Base-by-base conservation (phyloP, 1,140 invertebrate species). In the Drosophila biarmipes region DNA sequence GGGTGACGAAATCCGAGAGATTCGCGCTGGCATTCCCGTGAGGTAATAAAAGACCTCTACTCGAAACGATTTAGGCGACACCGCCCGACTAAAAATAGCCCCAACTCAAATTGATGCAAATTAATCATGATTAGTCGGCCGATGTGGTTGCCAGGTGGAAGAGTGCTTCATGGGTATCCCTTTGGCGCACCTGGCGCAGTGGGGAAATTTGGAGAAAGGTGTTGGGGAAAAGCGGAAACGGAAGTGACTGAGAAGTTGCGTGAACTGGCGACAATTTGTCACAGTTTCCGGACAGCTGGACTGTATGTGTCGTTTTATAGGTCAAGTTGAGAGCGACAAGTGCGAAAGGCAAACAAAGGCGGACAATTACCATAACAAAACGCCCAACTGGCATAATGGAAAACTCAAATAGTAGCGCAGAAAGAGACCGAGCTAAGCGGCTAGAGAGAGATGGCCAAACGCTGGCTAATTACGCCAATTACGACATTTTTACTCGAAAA, bases 91-190 rank as follows among this genome's bases (percentile, higher is more conserved):
- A 87, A 79, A 87, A 76, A 89, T 89, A 87, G 71, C 66, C 43
- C 42, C 17, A 29, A 15, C 66, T 54, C 64, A 87, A 87, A 87
- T 87, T 87, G 82, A 89, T 68, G 84, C 84, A 87, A 87, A 89
- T 87, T 87, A 89, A 87, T 87, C 82, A 87, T 87, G 82, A 87
- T 87, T 87, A 87, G 75, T 54, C 52, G 48, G 56, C 49, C 59
- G 48, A 12, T 61, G 42, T 49, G 48, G 51, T 58, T 74, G 51
- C 55, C 53, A 52, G 49, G 62, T 53, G 56, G 54, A 67, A 55
- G 49, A 31, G 48, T 68, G 63, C 43, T 37, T 17, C 67, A 40
- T 15, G 68, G 49, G 46, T 68, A 37, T 61, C 35, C 40, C 53
- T 46, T 27, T 27, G n/a, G 11, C 49, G 27, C 77, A 85, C 81